Percentiles rank a stretch among this genome's conserved stretches.
These are phyloP conservation scores for Rambutsinella grinnellia DNA, from an alignment of 2,888 invertebrate species.

Conservation along the genomic window DNA sequence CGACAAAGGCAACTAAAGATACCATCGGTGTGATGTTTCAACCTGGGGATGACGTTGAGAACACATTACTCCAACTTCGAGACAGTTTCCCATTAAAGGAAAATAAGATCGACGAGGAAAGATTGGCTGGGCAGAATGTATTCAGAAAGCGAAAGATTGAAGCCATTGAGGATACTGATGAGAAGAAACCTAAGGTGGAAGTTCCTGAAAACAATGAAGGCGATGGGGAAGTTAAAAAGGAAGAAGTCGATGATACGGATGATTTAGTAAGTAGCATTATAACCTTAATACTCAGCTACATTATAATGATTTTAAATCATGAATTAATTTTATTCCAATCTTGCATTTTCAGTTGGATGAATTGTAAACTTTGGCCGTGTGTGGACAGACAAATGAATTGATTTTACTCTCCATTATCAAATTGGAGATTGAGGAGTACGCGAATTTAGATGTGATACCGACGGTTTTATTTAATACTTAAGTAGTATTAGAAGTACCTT, in stretches of 20 bases:
- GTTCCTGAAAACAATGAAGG: neutral
- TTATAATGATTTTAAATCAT: neutral
- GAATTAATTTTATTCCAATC: constrained; percentile 14
- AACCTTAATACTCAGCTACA: neutral
- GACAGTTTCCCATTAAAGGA: constrained; percentile 53
- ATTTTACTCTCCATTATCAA: no score
- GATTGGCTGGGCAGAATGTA: constrained; percentile 57
- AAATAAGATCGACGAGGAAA: constrained; percentile 39
- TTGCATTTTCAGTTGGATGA: constrained; percentile 57
- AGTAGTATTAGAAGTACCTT: no score
- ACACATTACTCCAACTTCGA: constrained; percentile 10
- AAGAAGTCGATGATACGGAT: constrained; percentile 44
- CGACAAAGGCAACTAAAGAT: constrained; percentile 3
- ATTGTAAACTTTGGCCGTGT: constrained; percentile 24
- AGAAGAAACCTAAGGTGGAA: constrained; percentile 56
- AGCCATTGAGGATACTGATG: constrained; percentile 5
- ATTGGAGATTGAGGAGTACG: no score
- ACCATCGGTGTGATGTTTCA: constrained; percentile 56
- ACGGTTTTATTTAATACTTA: no score
- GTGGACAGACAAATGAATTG: no score
- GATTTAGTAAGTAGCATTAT: constrained; percentile 61
- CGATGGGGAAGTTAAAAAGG: constrained; percentile 22
- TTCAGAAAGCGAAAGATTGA: constrained; percentile 58
- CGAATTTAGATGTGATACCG: no score
- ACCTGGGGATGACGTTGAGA: constrained; percentile 15